Percentiles rank a stretch among this genome's conserved stretches.
Evolutionary conservation across 2,113 vertebrate species (phyloP).

Genomic region (Axis porcinus): DNA sequence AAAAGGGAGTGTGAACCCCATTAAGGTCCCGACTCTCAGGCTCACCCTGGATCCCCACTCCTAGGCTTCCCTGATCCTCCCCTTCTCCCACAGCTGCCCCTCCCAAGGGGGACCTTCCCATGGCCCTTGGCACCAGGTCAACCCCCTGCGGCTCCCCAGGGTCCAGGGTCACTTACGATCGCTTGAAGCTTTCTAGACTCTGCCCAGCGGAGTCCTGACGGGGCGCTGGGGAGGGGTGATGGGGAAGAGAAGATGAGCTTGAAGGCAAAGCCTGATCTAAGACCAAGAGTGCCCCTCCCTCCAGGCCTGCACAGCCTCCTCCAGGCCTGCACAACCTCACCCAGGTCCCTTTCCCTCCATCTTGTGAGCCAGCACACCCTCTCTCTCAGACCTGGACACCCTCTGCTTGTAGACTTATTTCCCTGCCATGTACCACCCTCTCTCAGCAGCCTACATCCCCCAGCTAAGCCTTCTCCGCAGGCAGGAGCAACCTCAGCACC

Average conservation of each 20-base stretch:
- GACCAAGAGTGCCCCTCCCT: neutral
- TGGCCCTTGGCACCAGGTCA: neutral
- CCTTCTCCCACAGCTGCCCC: neutral
- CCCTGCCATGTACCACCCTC: rapidly evolving
- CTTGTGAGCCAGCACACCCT: neutral
- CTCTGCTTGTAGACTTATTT: neutral
- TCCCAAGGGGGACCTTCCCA: neutral
- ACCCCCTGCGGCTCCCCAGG: neutral
- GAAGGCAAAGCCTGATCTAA: neutral
- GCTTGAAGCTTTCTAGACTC: conserved; percentile 87
- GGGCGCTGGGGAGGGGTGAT: conserved; percentile 76
- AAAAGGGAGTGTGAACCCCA: neutral
- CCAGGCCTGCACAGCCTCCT: neutral
- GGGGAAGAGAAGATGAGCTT: neutral
- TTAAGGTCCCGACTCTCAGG: neutral
- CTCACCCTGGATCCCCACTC: neutral
- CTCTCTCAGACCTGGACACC: neutral
- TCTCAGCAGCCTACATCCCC: rapidly evolving
- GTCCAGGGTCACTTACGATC: conserved; percentile 82
- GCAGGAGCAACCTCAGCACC: neutral
- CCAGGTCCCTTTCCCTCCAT: neutral
- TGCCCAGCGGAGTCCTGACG: conserved; percentile 80
- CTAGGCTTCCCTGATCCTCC: neutral
- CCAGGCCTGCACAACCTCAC: neutral
- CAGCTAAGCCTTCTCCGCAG: neutral